These are phyloP conservation scores for Theropithecus gelada DNA, from an alignment of 2,113 vertebrate species.

Conservation along the genomic window DNA sequence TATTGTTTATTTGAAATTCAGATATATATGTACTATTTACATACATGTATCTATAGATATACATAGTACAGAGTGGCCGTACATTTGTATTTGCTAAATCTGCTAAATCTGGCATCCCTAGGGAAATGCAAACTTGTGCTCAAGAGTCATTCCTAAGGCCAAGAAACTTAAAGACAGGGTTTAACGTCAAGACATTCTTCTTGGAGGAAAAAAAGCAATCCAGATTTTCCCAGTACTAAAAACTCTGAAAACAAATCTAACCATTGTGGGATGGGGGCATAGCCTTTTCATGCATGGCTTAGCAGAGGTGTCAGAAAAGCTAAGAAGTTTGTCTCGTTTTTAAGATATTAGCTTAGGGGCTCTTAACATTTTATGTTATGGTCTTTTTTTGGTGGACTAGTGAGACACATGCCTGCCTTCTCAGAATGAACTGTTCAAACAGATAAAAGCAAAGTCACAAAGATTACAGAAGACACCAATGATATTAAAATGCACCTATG, in stretches of 20 bases:
- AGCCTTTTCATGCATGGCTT: not conserved
- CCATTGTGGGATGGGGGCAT: rapidly evolving
- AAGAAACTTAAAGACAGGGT: not conserved
- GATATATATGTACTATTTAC: not conserved
- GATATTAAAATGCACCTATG: not conserved
- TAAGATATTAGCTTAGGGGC: not conserved
- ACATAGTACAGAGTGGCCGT: not conserved
- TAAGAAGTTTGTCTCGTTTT: not conserved
- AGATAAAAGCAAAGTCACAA: not conserved
- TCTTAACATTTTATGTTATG: not conserved
- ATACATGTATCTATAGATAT: not conserved
- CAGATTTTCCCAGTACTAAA: not conserved
- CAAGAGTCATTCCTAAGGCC: not conserved
- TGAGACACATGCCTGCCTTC: not conserved
- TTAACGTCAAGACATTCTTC: not conserved
- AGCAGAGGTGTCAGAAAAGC: not conserved
- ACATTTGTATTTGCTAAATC: constrained; percentile 9
- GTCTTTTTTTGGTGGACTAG: not conserved
- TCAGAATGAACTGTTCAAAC: not conserved
- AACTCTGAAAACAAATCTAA: not conserved
- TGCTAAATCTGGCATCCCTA: not conserved
- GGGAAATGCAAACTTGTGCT: not conserved
- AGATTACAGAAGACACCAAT: not conserved
- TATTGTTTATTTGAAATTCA: constrained; percentile 1
- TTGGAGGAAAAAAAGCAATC: not conserved